Conservation (phyloP, 1,140 invertebrate species). For the Pararge aegeria region DNA sequence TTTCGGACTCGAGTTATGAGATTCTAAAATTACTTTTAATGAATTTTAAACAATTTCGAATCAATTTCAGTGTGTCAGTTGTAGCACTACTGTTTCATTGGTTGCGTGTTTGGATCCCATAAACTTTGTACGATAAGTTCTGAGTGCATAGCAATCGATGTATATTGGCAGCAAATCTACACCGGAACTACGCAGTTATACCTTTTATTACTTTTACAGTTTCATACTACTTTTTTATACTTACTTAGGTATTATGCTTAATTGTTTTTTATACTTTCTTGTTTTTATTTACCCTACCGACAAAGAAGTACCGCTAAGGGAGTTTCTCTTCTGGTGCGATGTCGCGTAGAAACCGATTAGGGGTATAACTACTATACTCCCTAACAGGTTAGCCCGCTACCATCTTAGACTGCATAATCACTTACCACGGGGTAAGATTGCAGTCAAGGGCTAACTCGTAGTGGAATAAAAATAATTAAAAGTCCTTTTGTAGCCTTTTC, state of each 20-base stretch:
- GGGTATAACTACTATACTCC: too few relatives aligned
- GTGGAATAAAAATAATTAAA: too few relatives aligned
- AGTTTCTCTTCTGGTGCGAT: too few relatives aligned
- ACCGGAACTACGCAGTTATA: slow-evolving; percentile 45
- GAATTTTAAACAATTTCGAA: slow-evolving; percentile 41
- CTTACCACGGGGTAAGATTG: neutral
- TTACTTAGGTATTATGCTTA: neutral
- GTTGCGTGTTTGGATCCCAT: slow-evolving; percentile 35
- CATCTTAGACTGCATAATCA: too few relatives aligned
- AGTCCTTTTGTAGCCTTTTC: too few relatives aligned
- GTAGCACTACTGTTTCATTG: slow-evolving; percentile 35
- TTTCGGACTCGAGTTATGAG: slow-evolving; percentile 20
- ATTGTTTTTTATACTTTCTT: too few relatives aligned
- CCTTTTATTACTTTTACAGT: slow-evolving; percentile 34
- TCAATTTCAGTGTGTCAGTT: slow-evolving; percentile 28
- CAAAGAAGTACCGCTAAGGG: too few relatives aligned
- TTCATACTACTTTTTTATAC: slow-evolving; percentile 24
- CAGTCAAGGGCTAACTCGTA: too few relatives aligned
- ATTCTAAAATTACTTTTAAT: slow-evolving; percentile 33
- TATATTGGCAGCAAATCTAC: slow-evolving; percentile 26
- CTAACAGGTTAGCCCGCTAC: too few relatives aligned
- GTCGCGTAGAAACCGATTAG: too few relatives aligned
- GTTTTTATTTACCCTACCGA: too few relatives aligned
- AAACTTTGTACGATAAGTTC: slow-evolving; percentile 28
- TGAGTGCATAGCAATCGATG: slow-evolving; percentile 15